These are phyloP conservation scores for Maniola jurtina DNA, from an alignment of 1,140 invertebrate species.

Conservation along the genomic window DNA sequence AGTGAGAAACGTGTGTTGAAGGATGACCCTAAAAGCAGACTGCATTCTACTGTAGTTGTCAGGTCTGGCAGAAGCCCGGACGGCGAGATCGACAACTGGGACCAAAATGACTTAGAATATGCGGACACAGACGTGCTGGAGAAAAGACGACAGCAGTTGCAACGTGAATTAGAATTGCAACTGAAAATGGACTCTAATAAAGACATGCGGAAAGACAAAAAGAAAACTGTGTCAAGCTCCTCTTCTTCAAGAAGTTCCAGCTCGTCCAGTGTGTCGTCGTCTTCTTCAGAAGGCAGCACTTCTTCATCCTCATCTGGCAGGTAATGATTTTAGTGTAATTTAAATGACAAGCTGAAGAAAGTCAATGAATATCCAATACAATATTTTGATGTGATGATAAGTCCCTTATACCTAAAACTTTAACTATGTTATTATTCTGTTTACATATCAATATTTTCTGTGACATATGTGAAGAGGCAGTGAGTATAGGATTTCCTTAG, in stretches of 20 bases:
- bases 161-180: conserved; percentile 88
- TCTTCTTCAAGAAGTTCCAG: conserved; percentile 84
- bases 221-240: conserved; percentile 83
- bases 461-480: too few species aligned
- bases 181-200: conserved; percentile 82
- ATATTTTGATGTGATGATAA: too few species aligned
- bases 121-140: conserved; percentile 90
- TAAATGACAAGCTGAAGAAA: neutral
- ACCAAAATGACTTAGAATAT: conserved; percentile 88
- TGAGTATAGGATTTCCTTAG: too few species aligned
- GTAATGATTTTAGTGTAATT: conserved; percentile 36
- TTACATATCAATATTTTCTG: too few species aligned
- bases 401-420: too few species aligned
- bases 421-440: too few species aligned
- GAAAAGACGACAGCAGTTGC: conserved; percentile 86
- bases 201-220: conserved; percentile 82
- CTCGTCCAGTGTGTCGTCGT: conserved; percentile 81
- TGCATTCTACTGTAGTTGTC: conserved; percentile 83
- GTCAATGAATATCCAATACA: too few species aligned
- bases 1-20: conserved; percentile 80
- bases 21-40: conserved; percentile 82
- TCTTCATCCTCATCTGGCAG: conserved; percentile 80
- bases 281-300: conserved; percentile 80
- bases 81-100: conserved; percentile 86
- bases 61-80: conserved; percentile 82